These are phyloP conservation scores for Gymnarchus niloticus DNA, from an alignment of 2,113 vertebrate genomes.

Conservation along the genomic window DNA sequence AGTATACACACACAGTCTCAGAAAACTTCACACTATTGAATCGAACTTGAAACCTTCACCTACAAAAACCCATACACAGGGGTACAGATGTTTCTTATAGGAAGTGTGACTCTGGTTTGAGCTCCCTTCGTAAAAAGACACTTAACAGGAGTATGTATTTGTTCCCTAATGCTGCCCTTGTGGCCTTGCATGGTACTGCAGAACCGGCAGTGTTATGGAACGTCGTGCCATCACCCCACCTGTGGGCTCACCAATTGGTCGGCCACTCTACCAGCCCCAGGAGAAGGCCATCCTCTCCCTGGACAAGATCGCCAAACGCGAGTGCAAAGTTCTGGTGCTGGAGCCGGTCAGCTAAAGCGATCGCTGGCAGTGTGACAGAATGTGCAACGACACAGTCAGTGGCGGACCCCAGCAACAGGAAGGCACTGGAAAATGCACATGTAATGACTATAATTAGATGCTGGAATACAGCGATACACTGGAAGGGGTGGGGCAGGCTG, in stretches of 20 bases:
- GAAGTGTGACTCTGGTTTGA: neutral
- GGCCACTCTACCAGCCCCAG: conserved; percentile 78
- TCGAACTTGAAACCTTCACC: neutral
- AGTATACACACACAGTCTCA: neutral
- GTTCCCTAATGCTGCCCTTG: neutral
- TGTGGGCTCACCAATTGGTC: conserved; percentile 79
- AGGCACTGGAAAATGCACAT: neutral
- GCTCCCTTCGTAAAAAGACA: neutral
- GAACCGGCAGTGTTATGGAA: conserved; percentile 91
- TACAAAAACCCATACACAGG: neutral
- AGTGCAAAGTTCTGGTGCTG: conserved; percentile 88
- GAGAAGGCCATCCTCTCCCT: conserved; percentile 77
- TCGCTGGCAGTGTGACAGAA: neutral
- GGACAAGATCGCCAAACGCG: conserved; percentile 92
- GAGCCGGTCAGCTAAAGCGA: conserved; percentile 57
- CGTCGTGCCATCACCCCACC: conserved; percentile 85
- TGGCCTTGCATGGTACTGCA: conserved; percentile 35
- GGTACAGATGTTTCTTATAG: neutral
- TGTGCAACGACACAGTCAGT: neutral
- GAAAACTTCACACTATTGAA: neutral
- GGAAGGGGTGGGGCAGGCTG: neutral
- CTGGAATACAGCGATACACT: neutral
- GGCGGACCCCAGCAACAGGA: neutral
- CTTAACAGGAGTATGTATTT: neutral
- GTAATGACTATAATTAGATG: neutral